Percentiles rank a stretch among this genome's conserved stretches.
Evolutionary conservation across 2,797 vertebrate species (phyloP).

Genomic region (Scyliorhinus canicula): DNA sequence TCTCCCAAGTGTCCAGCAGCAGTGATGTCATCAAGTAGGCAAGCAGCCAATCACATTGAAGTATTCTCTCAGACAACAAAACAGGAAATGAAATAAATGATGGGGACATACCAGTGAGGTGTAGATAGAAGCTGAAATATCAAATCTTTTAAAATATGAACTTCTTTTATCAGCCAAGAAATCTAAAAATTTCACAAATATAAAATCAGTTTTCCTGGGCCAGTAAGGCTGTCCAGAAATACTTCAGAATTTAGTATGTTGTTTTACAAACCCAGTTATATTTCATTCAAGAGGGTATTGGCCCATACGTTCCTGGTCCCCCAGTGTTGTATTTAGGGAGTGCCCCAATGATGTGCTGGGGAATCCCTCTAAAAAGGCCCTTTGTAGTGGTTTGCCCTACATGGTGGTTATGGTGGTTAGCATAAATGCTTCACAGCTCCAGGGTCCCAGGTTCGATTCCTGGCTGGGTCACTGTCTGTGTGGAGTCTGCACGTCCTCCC

Average conservation of each 20-base stretch:
- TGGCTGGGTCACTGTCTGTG: too few species aligned
- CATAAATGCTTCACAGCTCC: too few species aligned
- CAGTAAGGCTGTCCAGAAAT: not conserved
- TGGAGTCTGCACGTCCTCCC: too few species aligned
- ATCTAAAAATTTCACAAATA: not conserved
- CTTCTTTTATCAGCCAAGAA: not conserved
- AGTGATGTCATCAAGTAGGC: too few species aligned
- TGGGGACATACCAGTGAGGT: not conserved
- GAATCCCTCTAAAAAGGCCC: too few species aligned
- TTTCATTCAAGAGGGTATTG: not conserved
- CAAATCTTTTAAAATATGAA: not conserved
- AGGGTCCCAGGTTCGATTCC: too few species aligned
- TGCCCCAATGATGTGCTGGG: too few species aligned
- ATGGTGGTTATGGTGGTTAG: too few species aligned
- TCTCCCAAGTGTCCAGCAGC: too few species aligned
- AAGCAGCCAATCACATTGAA: not conserved
- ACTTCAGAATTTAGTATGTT: not conserved
- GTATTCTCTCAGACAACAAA: not conserved
- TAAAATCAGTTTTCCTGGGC: not conserved
- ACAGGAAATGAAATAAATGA: not conserved
- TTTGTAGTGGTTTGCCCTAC: too few species aligned
- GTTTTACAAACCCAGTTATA: not conserved
- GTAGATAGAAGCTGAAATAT: not conserved
- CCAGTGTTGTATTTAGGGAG: too few species aligned
- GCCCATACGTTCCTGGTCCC: too few species aligned